These are phyloP conservation scores for Clamator glandarius DNA, from an alignment of 2,797 vertebrate genomes.

Conservation along the genomic window DNA sequence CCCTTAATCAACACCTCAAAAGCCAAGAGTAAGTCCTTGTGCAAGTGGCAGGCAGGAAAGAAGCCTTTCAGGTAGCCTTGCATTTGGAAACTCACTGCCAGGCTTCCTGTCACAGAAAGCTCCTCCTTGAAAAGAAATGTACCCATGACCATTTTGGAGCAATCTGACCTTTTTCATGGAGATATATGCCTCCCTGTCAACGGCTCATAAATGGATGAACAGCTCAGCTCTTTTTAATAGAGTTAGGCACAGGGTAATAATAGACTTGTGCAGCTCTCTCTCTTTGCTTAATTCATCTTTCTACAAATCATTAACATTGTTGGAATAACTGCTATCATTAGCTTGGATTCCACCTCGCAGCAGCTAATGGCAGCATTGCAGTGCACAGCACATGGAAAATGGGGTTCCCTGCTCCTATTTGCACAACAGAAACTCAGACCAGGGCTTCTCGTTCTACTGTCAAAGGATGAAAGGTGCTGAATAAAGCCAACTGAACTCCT, in stretches of 20 bases:
- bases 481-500: neutral
- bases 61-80: neutral
- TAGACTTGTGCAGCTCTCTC: constrained; percentile 68
- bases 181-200: constrained; percentile 70
- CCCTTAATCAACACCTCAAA: neutral
- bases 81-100: neutral
- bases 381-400: neutral
- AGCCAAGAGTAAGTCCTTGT: neutral
- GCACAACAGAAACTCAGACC: neutral
- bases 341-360: constrained; percentile 20
- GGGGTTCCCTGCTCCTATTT: neutral
- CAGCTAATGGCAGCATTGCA: neutral
- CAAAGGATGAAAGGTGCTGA: neutral
- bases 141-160: constrained; percentile 53
- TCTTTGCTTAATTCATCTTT: constrained; percentile 76
- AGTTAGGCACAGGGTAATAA: constrained; percentile 71
- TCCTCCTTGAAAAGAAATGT: constrained; percentile 42
- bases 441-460: neutral
- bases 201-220: constrained; percentile 76
- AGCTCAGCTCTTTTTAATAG: constrained; percentile 78
- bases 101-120: neutral
- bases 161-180: constrained; percentile 65
- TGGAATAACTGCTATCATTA: constrained; percentile 75
- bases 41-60: neutral
- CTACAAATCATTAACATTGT: constrained; percentile 77